Percentiles rank a stretch among this genome's conserved stretches.
Evolutionary conservation across 2,797 vertebrate genomes (phyloP).

Genomic region (Tenualosa ilisha): DNA sequence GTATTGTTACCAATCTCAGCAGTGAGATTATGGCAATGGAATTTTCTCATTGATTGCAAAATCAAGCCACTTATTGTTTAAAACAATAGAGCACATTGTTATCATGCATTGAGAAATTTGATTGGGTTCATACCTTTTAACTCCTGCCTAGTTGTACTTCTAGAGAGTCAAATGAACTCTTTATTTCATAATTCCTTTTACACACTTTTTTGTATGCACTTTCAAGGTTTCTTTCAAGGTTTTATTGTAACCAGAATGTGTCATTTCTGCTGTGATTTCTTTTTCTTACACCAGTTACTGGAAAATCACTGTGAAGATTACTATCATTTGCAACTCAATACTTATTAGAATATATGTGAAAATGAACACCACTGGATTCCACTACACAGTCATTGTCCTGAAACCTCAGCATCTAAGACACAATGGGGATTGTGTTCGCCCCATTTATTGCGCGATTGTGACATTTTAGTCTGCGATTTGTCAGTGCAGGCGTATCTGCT

Average conservation of each 20-base stretch:
- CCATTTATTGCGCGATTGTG: slow-evolving; percentile 54
- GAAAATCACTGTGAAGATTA: slow-evolving; percentile 30
- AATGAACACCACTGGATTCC: slow-evolving; percentile 46
- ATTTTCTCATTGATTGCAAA: neutral
- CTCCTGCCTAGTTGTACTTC: no score
- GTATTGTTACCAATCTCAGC: neutral
- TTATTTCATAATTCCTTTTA: neutral
- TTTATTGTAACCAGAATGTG: neutral
- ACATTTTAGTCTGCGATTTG: slow-evolving; percentile 54
- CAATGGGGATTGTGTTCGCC: slow-evolving; percentile 60
- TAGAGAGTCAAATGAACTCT: neutral
- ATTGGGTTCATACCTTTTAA: neutral
- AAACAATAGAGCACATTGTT: neutral
- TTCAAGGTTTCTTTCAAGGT: neutral
- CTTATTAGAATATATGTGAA: slow-evolving; percentile 41
- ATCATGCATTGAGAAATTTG: neutral
- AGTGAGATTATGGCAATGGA: neutral
- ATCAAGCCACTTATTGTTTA: neutral
- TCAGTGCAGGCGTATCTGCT: slow-evolving; percentile 54
- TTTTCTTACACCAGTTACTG: slow-evolving; percentile 21
- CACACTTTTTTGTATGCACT: neutral
- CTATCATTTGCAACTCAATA: slow-evolving; percentile 37
- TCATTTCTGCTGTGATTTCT: neutral
- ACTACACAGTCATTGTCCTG: slow-evolving; percentile 47
- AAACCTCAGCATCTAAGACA: slow-evolving; percentile 35